Conservation (phyloP, 2,888 invertebrate species). For the Latrodectus hesperus region DNA sequence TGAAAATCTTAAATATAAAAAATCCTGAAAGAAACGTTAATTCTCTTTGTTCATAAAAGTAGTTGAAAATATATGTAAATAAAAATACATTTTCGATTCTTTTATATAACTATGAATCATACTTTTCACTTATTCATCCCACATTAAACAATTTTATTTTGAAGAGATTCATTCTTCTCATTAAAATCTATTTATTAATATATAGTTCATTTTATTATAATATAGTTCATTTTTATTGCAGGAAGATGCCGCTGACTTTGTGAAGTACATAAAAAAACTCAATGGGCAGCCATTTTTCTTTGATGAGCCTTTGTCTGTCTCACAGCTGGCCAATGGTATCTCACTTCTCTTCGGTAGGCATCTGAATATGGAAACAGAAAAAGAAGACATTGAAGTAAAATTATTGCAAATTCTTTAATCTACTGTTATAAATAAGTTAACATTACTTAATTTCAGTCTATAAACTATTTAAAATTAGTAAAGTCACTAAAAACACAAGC, state of each 20-base stretch:
- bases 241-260: constrained; percentile 28
- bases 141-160: background rate
- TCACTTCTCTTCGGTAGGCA: constrained; percentile 50
- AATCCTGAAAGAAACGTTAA: too few species aligned
- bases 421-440: too few species aligned
- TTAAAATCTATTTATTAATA: too few species aligned
- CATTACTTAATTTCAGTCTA: too few species aligned
- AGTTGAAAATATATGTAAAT: too few species aligned
- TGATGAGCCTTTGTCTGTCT: background rate
- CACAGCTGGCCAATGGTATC: constrained; percentile 14
- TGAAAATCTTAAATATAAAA: too few species aligned
- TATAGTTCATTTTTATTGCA: background rate
- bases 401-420: background rate
- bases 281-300: constrained; percentile 26
- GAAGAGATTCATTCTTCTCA: too few species aligned
- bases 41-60: too few species aligned
- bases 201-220: background rate
- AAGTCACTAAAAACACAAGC: too few species aligned
- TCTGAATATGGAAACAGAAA: constrained; percentile 27
- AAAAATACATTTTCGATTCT: too few species aligned
- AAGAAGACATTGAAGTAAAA: constrained; percentile 30
- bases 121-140: background rate
- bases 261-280: constrained; percentile 23
- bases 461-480: too few species aligned
- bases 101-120: background rate